Base-by-base conservation (phyloP, 2,113 vertebrate genomes). In the Lophotis ruficrista region DNA sequence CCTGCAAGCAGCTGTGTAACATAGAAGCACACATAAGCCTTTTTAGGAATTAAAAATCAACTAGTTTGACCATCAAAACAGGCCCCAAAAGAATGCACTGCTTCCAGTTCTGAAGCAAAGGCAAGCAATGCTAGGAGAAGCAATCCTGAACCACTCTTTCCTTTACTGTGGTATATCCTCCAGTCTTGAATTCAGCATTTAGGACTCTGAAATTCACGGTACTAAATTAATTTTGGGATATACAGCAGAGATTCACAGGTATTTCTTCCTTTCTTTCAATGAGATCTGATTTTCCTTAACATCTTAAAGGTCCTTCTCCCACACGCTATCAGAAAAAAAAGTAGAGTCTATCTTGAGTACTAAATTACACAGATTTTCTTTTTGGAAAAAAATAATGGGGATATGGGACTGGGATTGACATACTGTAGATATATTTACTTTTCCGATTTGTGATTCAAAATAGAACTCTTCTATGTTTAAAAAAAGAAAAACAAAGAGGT, bases 31-130 rank as follows among this genome's bases (percentile, higher is more conserved):
- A 3, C 24, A 86, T 21, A 80, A 85, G 58, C 66, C 85, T 72
- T 88, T 96, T 83, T 65, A 90, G 90, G 88, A 41, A 90, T 47
- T 79, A 72, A 65, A 96, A 90, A 85, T 61, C 62, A 80, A 35
- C 17, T 56, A 80, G 45, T 12, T 8, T 14, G 72, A 73, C 47
- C n/a, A 69, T 53, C 38, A 87, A 53, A 70, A 1, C 61, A 5
- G 37, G 58, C n/a, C 14, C 20, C 21, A 45, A 61, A 83, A 72
- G 58, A 83, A 90, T 3, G 9, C 33, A 54, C 21, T 41, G 22
- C 8, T 4, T 30, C 65, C 35, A 50, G 27, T 54, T 91, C 80
- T 57, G 45, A 91, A 80, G 58, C 9, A 81, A 91, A 93, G 3
- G 2, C 19, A 73, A 47, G 35, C 8, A 68, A 47, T 30, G 15